Percentiles rank a stretch among this genome's conserved stretches.
Conservation (phyloP, 2,113 vertebrate species). For the Diadophis punctatus region DNA sequence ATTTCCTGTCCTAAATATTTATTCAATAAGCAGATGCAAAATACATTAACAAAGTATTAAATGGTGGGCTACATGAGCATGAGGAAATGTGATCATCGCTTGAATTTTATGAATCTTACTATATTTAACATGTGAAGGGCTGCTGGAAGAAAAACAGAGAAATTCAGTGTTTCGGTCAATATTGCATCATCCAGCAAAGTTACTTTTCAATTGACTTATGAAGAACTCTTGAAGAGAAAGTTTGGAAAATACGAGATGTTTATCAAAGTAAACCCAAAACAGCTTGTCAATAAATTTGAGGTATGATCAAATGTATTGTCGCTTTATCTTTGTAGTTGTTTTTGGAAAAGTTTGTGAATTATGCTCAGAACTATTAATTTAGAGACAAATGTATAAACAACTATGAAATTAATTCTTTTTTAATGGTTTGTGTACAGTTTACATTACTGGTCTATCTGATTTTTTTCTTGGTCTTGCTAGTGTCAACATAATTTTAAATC, state of each 20-base stretch:
- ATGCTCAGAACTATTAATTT: not conserved
- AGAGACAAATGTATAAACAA: not conserved
- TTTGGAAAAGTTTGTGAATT: not conserved
- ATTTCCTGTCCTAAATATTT: not conserved
- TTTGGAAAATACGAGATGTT: slow-evolving; percentile 84
- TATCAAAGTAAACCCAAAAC: slow-evolving; percentile 85
- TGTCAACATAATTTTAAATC: not conserved
- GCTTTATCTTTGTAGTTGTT: not conserved
- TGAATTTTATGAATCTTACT: not conserved
- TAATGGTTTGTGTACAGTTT: not conserved
- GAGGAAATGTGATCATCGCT: not conserved
- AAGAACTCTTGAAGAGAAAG: slow-evolving; percentile 84
- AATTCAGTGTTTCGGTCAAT: slow-evolving; percentile 86
- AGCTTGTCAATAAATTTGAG: slow-evolving; percentile 87
- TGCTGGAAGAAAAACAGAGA: slow-evolving; percentile 87
- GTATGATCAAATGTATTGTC: slow-evolving; percentile 50
- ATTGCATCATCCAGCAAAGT: slow-evolving; percentile 82
- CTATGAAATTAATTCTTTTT: not conserved
- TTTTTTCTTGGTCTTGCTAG: not conserved
- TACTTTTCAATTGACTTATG: slow-evolving; percentile 88
- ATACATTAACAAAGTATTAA: not conserved
- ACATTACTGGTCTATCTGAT: not conserved
- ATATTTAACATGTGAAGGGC: slow-evolving; percentile 66
- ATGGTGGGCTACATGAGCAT: too few relatives aligned
- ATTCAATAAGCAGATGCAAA: not conserved